Evolutionary conservation across 2,797 vertebrate species (phyloP).

Genomic region (Acrossocheilus wenchowensis): DNA sequence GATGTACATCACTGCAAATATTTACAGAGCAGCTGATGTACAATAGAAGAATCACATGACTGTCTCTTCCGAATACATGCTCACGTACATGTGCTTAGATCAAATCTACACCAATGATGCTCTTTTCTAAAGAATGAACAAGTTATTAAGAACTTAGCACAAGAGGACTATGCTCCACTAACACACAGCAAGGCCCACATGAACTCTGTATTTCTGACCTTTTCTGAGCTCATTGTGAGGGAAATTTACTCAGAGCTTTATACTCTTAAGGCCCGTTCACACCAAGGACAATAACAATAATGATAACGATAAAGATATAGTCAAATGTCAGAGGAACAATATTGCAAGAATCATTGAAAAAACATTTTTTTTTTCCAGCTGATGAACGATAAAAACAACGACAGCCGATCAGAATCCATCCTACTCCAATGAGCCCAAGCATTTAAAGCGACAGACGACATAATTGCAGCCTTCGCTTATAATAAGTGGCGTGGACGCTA

Average conservation of each 20-base stretch:
- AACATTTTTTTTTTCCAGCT: not conserved
- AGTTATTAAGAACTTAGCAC: slow-evolving; percentile 3
- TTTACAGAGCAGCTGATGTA: slow-evolving; percentile 53
- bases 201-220: not conserved
- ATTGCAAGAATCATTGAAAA: not conserved
- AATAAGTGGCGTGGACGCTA: too few relatives aligned
- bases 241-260: not conserved
- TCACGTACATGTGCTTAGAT: slow-evolving; percentile 14
- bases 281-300: not conserved
- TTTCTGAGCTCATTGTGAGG: not conserved
- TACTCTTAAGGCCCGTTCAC: not conserved
- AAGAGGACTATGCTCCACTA: not conserved
- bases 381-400: not conserved
- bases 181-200: not conserved
- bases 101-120: slow-evolving; percentile 1
- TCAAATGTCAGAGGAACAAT: not conserved
- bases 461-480: too few relatives aligned
- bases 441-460: not conserved
- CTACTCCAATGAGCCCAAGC: too few relatives aligned
- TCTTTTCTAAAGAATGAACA: slow-evolving; percentile 15
- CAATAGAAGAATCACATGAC: slow-evolving; percentile 50
- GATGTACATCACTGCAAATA: slow-evolving; percentile 61
- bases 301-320: not conserved
- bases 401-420: not conserved
- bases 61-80: slow-evolving; percentile 23